These are phyloP conservation scores for Craniophora ligustri DNA, from an alignment of 2,888 invertebrate genomes.

Conservation along the genomic window DNA sequence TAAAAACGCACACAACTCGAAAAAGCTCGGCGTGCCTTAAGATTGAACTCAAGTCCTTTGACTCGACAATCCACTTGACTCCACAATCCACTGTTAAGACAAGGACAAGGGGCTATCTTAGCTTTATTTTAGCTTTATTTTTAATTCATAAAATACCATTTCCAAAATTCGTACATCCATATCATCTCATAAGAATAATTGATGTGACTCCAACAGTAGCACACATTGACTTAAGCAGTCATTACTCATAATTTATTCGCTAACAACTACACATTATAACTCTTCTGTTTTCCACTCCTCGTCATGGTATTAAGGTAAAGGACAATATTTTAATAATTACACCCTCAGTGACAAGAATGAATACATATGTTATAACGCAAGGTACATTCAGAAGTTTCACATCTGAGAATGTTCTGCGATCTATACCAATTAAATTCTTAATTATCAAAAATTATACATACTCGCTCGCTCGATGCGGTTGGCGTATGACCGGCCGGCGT, in stretches of 20 bases:
- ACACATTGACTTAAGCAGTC: slow-evolving; percentile 3
- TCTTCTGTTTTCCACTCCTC: slow-evolving; percentile 2
- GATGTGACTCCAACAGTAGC: slow-evolving; percentile 6
- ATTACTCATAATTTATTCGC: slow-evolving; percentile 35
- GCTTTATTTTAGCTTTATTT: too few relatives aligned
- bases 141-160: neutral
- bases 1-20: too few relatives aligned
- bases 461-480: too few relatives aligned
- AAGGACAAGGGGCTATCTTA: too few relatives aligned
- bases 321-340: slow-evolving; percentile 40
- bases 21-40: too few relatives aligned
- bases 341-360: neutral
- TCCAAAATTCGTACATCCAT: neutral
- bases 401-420: too few relatives aligned
- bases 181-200: slow-evolving; percentile 2
- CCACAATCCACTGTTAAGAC: too few relatives aligned
- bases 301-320: slow-evolving; percentile 12
- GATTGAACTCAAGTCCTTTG: too few relatives aligned
- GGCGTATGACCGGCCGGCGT: too few relatives aligned
- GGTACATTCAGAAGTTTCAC: neutral
- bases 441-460: too few relatives aligned
- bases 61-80: too few relatives aligned
- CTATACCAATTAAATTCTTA: too few relatives aligned
- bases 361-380: neutral
- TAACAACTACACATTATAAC: slow-evolving; percentile 10